Conservation (phyloP, 2,888 invertebrate species). For the Eupithecia pulchellata region DNA sequence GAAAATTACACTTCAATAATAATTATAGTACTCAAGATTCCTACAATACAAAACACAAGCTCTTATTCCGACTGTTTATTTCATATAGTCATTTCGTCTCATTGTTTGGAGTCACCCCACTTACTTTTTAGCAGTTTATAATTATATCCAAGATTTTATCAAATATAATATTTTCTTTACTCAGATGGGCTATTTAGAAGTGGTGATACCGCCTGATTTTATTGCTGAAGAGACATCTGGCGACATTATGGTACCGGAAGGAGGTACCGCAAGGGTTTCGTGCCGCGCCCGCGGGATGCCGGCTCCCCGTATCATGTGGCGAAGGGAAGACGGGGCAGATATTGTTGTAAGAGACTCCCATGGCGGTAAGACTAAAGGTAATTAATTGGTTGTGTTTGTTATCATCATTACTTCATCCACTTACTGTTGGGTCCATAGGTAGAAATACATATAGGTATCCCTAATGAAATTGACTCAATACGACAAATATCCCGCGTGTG, state of each 20-base stretch:
- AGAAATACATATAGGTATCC: neutral
- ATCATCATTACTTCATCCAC: neutral
- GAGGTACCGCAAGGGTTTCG: slow-evolving; percentile 88
- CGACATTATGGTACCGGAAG: slow-evolving; percentile 94
- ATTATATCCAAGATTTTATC: neutral
- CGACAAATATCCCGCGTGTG: slow-evolving; percentile 90
- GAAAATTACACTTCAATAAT: neutral
- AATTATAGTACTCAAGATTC: too few relatives aligned
- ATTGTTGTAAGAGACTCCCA: slow-evolving; percentile 90
- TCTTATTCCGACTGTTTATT: neutral
- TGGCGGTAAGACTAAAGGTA: slow-evolving; percentile 88
- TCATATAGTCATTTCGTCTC: neutral
- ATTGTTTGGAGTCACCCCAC: neutral
- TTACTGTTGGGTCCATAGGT: neutral
- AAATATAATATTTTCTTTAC: neutral
- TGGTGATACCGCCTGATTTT: slow-evolving; percentile 96
- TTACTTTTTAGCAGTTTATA: neutral
- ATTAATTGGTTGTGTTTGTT: neutral
- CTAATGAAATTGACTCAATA: neutral
- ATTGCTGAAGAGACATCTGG: slow-evolving; percentile 94
- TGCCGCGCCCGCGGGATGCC: slow-evolving; percentile 93
- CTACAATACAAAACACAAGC: neutral
- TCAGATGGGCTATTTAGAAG: slow-evolving; percentile 93
- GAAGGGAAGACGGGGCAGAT: slow-evolving; percentile 92
- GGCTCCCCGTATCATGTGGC: slow-evolving; percentile 92